Conservation (phyloP, 1,140 invertebrate genomes). For the Drosophila willistoni region DNA sequence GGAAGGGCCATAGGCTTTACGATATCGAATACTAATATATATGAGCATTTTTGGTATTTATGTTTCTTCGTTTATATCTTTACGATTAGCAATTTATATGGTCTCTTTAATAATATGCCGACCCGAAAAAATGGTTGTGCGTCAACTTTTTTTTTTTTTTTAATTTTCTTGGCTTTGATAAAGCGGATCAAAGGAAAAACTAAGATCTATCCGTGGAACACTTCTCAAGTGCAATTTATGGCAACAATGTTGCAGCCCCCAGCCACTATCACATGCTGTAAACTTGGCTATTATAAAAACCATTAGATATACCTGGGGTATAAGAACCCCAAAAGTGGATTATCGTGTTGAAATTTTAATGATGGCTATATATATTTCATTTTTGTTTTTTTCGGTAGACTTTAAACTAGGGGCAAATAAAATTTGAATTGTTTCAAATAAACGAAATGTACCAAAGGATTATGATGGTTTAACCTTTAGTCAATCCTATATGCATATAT, state of each 20-base stretch:
- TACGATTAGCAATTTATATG: conserved; percentile 13
- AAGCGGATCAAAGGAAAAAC: not conserved
- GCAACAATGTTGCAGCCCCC: not conserved
- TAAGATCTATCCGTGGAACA: not conserved
- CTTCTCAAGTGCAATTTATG: not conserved
- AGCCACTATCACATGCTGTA: not conserved
- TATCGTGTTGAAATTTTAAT: conserved; percentile 1
- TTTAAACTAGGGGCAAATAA: not conserved
- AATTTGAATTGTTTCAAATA: not conserved
- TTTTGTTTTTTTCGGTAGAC: not conserved
- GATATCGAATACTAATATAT: conserved; percentile 7
- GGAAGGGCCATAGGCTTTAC: not conserved
- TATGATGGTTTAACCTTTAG: too few relatives aligned
- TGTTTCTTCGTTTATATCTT: conserved; percentile 7
- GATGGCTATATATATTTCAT: not conserved
- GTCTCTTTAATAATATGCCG: not conserved
- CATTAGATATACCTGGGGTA: not conserved
- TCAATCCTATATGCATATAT: too few relatives aligned
- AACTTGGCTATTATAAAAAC: not conserved
- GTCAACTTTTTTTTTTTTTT: too few relatives aligned
- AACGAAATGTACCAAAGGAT: not conserved
- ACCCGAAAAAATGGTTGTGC: not conserved
- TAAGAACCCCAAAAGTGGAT: not conserved
- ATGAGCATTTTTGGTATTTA: not conserved
- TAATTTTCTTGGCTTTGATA: not conserved